Conservation (phyloP, 64 coral and sea anemone species). For the Astreopora myriophthalma region DNA sequence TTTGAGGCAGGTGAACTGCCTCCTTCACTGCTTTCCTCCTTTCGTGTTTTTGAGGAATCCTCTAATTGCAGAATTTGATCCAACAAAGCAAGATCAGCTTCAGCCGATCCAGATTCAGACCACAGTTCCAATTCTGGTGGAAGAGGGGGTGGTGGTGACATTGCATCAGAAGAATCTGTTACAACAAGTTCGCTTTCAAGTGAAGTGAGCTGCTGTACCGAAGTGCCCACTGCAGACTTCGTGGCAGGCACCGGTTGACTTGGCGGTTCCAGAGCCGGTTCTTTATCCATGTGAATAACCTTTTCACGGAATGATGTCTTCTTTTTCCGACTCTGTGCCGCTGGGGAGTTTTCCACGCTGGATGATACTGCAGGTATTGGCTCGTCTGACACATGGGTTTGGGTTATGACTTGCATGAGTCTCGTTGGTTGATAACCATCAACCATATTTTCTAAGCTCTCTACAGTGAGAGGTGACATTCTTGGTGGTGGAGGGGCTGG, state of each 20-base stretch:
- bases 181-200: not conserved
- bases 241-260: not conserved
- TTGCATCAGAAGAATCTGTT: conserved; percentile 23
- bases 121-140: conserved; percentile 51
- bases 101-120: conserved; percentile 4
- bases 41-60: not conserved
- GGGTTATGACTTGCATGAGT: not conserved
- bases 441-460: conserved; percentile 13
- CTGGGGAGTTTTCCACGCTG: not conserved
- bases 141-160: conserved; percentile 28
- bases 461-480: conserved; percentile 4
- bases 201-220: not conserved
- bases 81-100: conserved; percentile 36
- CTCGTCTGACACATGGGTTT: not conserved
- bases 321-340: not conserved
- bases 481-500: conserved; percentile 74
- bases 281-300: not conserved
- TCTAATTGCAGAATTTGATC: conserved; percentile 25
- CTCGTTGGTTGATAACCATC: conserved; percentile 20
- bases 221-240: not conserved
- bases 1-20: not conserved
- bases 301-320: conserved; percentile 23
- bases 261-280: not conserved
- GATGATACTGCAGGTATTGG: not conserved
- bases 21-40: conserved; percentile 6